Evolutionary conservation across 2,113 vertebrate species (phyloP).

Genomic region (Archocentrus centrarchus): DNA sequence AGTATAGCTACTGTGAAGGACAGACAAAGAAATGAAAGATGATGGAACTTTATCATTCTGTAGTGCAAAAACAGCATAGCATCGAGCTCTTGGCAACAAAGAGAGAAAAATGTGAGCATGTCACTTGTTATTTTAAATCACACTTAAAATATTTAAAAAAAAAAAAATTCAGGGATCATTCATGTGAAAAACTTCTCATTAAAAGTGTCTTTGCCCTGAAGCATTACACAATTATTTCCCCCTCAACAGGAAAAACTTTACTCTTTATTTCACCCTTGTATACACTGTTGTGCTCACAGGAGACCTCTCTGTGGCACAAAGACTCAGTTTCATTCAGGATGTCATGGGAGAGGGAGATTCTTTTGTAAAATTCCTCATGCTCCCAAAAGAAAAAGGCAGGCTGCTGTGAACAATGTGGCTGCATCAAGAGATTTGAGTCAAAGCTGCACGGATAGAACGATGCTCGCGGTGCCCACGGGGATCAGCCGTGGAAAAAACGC

Average conservation of each 20-base stretch:
- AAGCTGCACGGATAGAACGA: conserved; percentile 22
- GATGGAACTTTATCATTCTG: neutral
- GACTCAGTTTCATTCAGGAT: conserved; percentile 7
- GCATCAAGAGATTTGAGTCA: conserved; percentile 39
- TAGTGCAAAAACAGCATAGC: neutral
- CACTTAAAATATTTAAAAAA: neutral
- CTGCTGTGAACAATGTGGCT: conserved; percentile 14
- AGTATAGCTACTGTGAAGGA: neutral
- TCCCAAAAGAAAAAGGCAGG: conserved; percentile 14
- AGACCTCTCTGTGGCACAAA: neutral
- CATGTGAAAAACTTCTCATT: neutral
- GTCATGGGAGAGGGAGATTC: conserved; percentile 1
- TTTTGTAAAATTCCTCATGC: conserved; percentile 14
- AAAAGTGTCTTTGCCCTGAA: neutral
- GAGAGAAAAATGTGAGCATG: neutral
- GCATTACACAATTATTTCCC: neutral
- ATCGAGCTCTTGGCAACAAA: neutral
- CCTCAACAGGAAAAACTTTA: neutral
- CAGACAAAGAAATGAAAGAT: neutral
- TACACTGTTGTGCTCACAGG: neutral
- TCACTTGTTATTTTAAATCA: neutral
- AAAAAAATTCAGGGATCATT: neutral
- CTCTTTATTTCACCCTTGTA: neutral
- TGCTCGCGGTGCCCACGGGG: conserved; percentile 19
- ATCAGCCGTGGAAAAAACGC: neutral